phyloP scores from a whole-genome alignment of 2,888 invertebrate species.

The Drosophila parthenogenetica region DNA sequence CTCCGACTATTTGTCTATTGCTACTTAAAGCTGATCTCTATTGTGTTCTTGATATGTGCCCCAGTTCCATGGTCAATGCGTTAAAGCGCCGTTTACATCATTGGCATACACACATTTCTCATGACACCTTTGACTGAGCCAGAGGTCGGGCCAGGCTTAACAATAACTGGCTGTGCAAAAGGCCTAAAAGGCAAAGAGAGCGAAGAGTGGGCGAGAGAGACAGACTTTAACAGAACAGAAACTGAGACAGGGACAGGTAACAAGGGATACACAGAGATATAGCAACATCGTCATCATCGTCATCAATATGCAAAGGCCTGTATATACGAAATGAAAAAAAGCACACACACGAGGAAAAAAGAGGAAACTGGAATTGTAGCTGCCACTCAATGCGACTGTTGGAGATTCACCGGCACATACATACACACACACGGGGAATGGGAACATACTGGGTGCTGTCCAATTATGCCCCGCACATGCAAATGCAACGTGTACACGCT shows the following conservation, averaged over 20 bases:
- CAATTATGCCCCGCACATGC: conserved; percentile 79
- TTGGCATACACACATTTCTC: conserved; percentile 49
- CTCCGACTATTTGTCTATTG: neutral
- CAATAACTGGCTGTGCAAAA: conserved; percentile 38
- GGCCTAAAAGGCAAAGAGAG: conserved; percentile 21
- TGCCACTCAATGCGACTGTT: conserved; percentile 64
- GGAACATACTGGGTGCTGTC: conserved; percentile 63
- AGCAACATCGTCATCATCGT: conserved; percentile 55
- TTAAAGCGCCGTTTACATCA: conserved; percentile 52
- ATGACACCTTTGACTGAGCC: conserved; percentile 50
- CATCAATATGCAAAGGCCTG: conserved; percentile 76
- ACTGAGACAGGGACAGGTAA: conserved; percentile 20
- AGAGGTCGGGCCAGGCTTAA: conserved; percentile 35
- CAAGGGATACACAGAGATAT: conserved; percentile 15
- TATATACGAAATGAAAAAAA: conserved; percentile 12
- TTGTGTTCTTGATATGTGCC: conserved; percentile 45
- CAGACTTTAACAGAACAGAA: conserved; percentile 20
- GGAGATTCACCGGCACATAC: conserved; percentile 29
- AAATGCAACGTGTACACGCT: conserved; percentile 72
- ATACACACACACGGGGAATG: conserved; percentile 17
- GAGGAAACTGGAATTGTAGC: conserved; percentile 56
- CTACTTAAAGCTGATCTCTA: conserved; percentile 40
- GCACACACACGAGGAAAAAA: neutral
- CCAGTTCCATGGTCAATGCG: conserved; percentile 57
- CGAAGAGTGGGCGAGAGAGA: conserved; percentile 9